Evolutionary conservation across 2,797 vertebrate species (phyloP).

Genomic region (Carapus acus): DNA sequence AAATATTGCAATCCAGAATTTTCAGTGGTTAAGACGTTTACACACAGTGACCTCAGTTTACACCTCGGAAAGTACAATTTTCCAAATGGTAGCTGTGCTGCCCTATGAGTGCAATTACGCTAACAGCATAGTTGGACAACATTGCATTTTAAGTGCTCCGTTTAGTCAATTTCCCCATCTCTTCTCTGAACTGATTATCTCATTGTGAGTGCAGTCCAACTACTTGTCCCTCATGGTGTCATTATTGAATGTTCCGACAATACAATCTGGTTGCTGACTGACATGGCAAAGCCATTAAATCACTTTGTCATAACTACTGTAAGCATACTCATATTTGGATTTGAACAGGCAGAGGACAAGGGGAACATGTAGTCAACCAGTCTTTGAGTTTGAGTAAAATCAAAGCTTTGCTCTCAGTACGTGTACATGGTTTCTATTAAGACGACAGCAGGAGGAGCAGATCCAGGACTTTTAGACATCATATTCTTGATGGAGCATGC

Average conservation of each 20-base stretch:
- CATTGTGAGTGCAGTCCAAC: conserved; percentile 5
- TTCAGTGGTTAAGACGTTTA: no score
- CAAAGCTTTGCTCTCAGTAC: conserved; percentile 59
- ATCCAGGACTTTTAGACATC: conserved; percentile 59
- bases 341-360: conserved; percentile 32
- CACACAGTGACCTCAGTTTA: no score
- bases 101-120: conserved; percentile 18
- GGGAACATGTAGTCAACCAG: conserved; percentile 43
- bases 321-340: conserved; percentile 37
- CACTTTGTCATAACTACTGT: conserved; percentile 27
- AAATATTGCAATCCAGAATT: no score
- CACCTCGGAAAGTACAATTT: conserved; percentile 16
- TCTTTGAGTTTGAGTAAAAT: conserved; percentile 54
- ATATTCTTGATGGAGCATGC: conserved; percentile 46
- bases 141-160: conserved; percentile 8
- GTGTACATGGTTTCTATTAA: conserved; percentile 59
- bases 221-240: conserved; percentile 15
- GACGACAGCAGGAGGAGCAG: conserved; percentile 26
- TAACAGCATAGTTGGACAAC: conserved; percentile 36
- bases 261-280: conserved; percentile 21
- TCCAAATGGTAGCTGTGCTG: conserved; percentile 7
- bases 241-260: conserved; percentile 8
- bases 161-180: conserved; percentile 19
- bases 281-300: conserved; percentile 45
- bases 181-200: conserved; percentile 27